Base-by-base conservation (phyloP, 1,140 invertebrate genomes). In the Halictus rubicundus region DNA sequence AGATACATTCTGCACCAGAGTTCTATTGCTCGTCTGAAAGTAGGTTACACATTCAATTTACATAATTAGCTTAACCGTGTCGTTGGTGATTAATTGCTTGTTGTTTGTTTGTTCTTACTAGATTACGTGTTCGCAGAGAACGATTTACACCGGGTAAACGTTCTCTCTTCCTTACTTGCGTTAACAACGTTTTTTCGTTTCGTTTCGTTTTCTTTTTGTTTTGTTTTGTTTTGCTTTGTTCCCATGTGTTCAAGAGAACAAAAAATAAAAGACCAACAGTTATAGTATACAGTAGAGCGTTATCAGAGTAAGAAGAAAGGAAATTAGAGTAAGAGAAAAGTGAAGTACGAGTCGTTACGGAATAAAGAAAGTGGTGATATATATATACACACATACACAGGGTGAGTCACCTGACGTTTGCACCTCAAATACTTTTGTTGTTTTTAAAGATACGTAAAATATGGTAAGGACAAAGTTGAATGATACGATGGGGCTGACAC, bases 1-100 rank as follows among this genome's bases (percentile, higher is more conserved):
- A 92, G 92, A 93, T 93, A 93, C 92, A 93, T 93, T 93, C 92
- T 93, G 92, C 92, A 93, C 92, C 92, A 93, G 92, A 93, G 92
- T 92, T 93, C 92, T 93, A 93, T 93, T 93, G 92, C 92, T 93
- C 92, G 92, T 93, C 92, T 93, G 92, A 93, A 93, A 93, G 92
- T 93, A 93, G 92, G 92, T 93, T 90, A 93, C 89, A 93, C 88
- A 93, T 93, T 92, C 90, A 93, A 89, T 93, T 92, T 90, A 90
- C 87, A 90, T 90, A 77, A 84, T 88, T 88, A 90, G 83, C 86
- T 88, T 89, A 89, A 73, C 49, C 25, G 70, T 54, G 59, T 57
- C 49, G 54, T n/a, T 57, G 59, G 60, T 73, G 69, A 74, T 49
- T 73, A 54, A 19, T 6, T 70, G 32, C 39, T 69, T 75, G 68